Base-by-base conservation (phyloP, 64 coral and sea anemone genomes). In the Dendronephthya gigantea region DNA sequence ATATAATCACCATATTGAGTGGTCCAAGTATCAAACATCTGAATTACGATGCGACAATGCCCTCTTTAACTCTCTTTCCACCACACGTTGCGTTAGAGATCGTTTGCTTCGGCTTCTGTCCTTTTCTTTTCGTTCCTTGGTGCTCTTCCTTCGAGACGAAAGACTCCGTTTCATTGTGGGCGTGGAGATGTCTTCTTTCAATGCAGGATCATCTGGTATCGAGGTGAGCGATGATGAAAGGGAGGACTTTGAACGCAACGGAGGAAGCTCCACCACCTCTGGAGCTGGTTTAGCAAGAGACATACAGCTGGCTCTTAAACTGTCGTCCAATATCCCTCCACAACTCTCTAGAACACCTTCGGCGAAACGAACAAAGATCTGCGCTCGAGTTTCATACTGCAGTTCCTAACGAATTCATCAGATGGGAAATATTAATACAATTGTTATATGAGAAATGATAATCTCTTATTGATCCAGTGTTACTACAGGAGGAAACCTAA, bases 91-190 rank as follows among this genome's bases (percentile, higher is more conserved):
- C 29, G 72, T 35, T 34, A 35, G 13, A 0, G 72, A 33, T 79
- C 72, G 72, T 79, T 79, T 79, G 22, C 72, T 35, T 79, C 72
- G 25, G 17, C 72, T 79, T 79, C 72, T 79, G 32, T 79, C 72
- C 32, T 79, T 79, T 17, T 79, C 72, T 19, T 79, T 79, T 9
- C 72, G 32, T 10, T 79, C 32, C 29, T 79, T 79, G 27, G 30
- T 34, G 19, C 19, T 22, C 37, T 79, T 79, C 29, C 72, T 29
- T 36, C 72, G 72, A 15, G 72, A 79, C 6, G 72, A 79, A 15
- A 79, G 15, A 29, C 72, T 79, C 0, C 72, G 72, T 35, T 79
- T 79, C 25, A 79, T 34, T 13, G 72, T 16, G 6, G 36, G 15
- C 72, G 72, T 79, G 5, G 36, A 22, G 6, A 66, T 30, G 58